Evolutionary conservation across 2,888 invertebrate species (phyloP), one percentile per base, ranked within the genome.

Genomic region (Matsumyia berberina): DNA sequence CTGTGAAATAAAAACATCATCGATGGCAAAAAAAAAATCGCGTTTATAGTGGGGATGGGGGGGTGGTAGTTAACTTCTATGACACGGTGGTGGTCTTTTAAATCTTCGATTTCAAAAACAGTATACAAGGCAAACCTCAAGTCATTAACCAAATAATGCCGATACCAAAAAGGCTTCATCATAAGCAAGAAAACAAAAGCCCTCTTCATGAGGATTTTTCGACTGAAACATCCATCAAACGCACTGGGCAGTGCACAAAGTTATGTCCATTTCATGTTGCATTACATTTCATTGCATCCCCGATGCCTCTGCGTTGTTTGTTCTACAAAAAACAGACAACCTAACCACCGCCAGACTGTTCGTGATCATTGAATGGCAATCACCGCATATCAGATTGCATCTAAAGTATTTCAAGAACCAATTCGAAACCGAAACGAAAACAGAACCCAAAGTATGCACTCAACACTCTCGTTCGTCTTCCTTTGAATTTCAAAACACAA

Each of bases 291-390:
- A 39, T 55, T 53, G 8, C 24, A 8, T 15, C 29, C 7, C 5
- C 3, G 12, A 8, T 37, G 29, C 35, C 17, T 53, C 49, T 12
- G 24, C 1, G 24, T 24, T 4, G 24, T 24, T 1, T 24, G 24
- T 24, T 24, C 4, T 33, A 5, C 12, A 29, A 2, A 49, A 5
- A 8, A 42, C 8, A 3, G 37, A 37, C 11, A 37, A 37, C 11
- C 9, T 11, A 37, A 53, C 49, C 42, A 55, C 33, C 29, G 35
- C 15, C 37, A 57, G 44, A 53, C 58, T 37, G 64, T 74, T 53
- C 76, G 62, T 70, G 81, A 70, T 82, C 77, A 64, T 64, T 51
- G 39, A 69, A 69, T 39, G 73, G 58, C 73, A 62, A 80, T 80
- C 72, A 35, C 53, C 46, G n/a, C 0, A 49, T 55, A 74, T 81